Base-by-base conservation (phyloP, 2,113 vertebrate genomes). In the Campylomormyrus numenius region DNA sequence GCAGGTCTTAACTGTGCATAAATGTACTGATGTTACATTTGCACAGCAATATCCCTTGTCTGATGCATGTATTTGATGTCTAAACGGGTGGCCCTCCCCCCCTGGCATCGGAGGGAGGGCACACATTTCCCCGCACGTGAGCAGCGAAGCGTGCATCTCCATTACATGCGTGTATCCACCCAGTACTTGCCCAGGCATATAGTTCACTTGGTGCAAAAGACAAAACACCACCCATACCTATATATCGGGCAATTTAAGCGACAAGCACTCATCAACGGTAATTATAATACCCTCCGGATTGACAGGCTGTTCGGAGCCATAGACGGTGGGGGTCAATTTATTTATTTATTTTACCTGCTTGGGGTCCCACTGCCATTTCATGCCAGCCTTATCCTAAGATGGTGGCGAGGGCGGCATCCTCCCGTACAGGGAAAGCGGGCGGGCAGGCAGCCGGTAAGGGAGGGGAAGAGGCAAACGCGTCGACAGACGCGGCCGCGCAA, bases 341-440 rank as follows among this genome's bases (percentile, higher is more conserved):
- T 70, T 83, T 53, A 48, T 48, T 39, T 31, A 52, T 92, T 92
- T 95, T 96, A 96, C 96, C 96, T 96, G 95, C 93, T 90, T 90
- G 87, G 92, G 92, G 93, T 91, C 91, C 88, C 93, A 93, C 94
- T 95, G 95, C 95, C 95, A 96, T 96, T 95, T 96, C 93, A 91
- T 95, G 95, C 94, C 95, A 95, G 93, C 87, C 85, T 93, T 90
- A 91, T 93, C 94, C 94, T 96, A 96, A 96, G 96, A 96, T 96
- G 95, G 95, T 95, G 96, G 96, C 94, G 92, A 91, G 87, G 93
- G 92, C 94, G 94, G 95, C 92, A 90, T 94, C 92, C 95, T 35
- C 89, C 92, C 92, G 93, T 92, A 93, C 93, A 92, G 93, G 94
- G 91, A 94, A 94, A 94, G 94, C 93, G 94, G 95, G 95, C 94